These are phyloP conservation scores for Puffinus mauretanicus DNA, from an alignment of 2,113 vertebrate species.

Conservation along the genomic window DNA sequence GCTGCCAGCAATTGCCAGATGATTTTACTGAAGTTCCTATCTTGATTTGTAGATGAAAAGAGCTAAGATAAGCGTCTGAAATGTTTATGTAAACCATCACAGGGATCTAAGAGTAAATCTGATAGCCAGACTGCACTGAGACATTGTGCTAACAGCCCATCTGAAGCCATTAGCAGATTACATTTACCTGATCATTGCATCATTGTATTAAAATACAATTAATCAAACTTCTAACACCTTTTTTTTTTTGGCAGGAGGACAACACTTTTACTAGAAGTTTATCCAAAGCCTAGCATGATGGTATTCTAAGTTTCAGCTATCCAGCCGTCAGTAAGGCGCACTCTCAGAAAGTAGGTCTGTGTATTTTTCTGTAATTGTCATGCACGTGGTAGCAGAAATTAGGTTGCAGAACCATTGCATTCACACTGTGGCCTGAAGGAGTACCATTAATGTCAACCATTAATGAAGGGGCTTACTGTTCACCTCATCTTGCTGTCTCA, in stretches of 20 bases:
- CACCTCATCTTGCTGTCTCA: neutral
- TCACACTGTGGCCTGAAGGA: neutral
- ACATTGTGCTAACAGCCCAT: neutral
- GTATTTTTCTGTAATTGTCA: neutral
- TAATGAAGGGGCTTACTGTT: neutral
- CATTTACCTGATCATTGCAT: neutral
- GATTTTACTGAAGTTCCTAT: neutral
- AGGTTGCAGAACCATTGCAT: neutral
- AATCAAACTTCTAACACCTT: neutral
- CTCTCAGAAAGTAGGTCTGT: neutral
- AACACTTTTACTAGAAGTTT: neutral
- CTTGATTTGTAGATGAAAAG: constrained; percentile 2
- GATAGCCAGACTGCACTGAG: neutral
- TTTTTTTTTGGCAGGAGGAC: neutral
- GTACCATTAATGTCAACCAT: no score
- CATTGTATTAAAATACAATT: neutral
- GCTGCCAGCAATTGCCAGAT: neutral
- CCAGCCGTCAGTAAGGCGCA: neutral
- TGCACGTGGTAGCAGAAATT: neutral
- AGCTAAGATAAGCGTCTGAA: neutral
- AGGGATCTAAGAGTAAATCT: neutral
- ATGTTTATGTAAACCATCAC: constrained; percentile 3
- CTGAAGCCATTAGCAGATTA: neutral
- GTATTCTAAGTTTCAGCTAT: neutral
- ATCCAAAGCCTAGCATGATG: neutral